These are phyloP conservation scores for Xanthia togata DNA, from an alignment of 2,888 invertebrate genomes.

Conservation along the genomic window DNA sequence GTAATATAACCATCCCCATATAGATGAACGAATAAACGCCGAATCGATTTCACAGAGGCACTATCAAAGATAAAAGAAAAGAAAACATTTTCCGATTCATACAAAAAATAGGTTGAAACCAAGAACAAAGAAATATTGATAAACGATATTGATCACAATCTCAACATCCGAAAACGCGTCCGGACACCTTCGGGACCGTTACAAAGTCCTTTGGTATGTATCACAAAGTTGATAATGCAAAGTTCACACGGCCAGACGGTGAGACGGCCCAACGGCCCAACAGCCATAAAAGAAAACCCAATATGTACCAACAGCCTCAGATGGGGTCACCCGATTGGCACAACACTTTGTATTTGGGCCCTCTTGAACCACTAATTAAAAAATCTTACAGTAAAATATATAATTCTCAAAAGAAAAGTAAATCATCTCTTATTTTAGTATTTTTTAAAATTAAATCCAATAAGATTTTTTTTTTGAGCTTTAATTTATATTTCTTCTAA, in stretches of 20 bases:
- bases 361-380: conserved; percentile 73
- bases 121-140: conserved; percentile 48
- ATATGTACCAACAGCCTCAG: conserved; percentile 77
- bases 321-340: conserved; percentile 85
- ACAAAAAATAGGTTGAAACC: conserved; percentile 11
- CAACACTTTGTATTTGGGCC: conserved; percentile 73
- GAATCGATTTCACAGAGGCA: neutral
- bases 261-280: conserved; percentile 54
- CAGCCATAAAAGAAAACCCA: conserved; percentile 74
- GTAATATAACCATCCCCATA: conserved; percentile 1
- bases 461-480: too few species aligned
- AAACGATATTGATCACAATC: conserved; percentile 48
- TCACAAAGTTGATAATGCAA: conserved; percentile 67
- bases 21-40: neutral
- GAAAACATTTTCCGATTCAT: neutral
- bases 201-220: conserved; percentile 63
- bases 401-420: too few species aligned
- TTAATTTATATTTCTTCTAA: conserved; percentile 30
- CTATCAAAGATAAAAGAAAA: neutral
- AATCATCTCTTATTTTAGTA: too few species aligned
- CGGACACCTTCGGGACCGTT: conserved; percentile 57
- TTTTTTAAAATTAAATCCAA: too few species aligned
- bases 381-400: conserved; percentile 34
- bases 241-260: conserved; percentile 66
- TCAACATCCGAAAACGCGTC: conserved; percentile 42